These are phyloP conservation scores for Agrochola circellaris DNA, from an alignment of 2,888 invertebrate genomes.

Conservation along the genomic window DNA sequence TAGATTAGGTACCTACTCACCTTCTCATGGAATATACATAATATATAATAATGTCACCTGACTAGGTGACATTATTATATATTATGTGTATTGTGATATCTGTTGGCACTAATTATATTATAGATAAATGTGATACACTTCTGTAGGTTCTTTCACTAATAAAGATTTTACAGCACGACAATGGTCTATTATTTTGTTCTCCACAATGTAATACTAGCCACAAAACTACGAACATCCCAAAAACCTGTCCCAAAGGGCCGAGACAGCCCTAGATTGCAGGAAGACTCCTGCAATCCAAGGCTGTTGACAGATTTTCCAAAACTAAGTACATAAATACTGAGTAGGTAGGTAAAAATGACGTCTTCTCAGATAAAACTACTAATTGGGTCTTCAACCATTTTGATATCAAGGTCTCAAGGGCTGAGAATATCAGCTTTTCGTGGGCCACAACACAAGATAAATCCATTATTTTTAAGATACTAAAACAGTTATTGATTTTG, in stretches of 20 bases:
- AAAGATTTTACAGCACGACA: conserved; percentile 1
- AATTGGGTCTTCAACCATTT: too few relatives aligned
- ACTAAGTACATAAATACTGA: neutral
- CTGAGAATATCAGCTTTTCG: too few relatives aligned
- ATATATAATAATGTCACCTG: too few relatives aligned
- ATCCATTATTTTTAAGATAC: too few relatives aligned
- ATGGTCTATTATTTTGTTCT: neutral
- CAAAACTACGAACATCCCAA: neutral
- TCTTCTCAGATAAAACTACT: too few relatives aligned
- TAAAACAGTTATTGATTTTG: too few relatives aligned
- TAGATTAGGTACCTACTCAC: neutral
- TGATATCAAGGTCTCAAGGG: too few relatives aligned
- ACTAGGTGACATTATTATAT: too few relatives aligned
- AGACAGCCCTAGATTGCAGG: too few relatives aligned
- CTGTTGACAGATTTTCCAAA: neutral
- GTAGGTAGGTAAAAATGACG: neutral
- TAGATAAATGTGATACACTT: neutral
- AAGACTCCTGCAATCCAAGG: neutral
- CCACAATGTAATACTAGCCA: neutral
- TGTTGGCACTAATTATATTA: neutral
- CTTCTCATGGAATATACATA: too few relatives aligned
- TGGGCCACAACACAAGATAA: too few relatives aligned
- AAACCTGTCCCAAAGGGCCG: neutral
- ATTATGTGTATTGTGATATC: neutral
- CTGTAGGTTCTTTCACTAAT: conserved; percentile 16